Conservation (phyloP, 2,888 invertebrate genomes). For the Athalia rosae region DNA sequence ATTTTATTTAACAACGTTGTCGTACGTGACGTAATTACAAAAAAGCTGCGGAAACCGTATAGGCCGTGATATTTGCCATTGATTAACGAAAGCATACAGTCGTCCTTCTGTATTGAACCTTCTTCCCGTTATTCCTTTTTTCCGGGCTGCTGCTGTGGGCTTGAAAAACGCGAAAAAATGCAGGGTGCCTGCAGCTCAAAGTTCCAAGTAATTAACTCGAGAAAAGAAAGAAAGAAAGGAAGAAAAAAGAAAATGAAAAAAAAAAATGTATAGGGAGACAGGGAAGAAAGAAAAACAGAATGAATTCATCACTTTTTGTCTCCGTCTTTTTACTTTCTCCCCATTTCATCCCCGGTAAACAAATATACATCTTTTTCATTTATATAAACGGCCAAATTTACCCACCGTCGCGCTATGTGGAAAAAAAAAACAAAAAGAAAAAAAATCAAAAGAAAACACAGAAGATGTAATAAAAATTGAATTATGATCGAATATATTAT, state of each 20-base stretch:
- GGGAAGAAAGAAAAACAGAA: not conserved
- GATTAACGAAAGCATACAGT: conserved; percentile 5
- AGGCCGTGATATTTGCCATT: conserved; percentile 17
- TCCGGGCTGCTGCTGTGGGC: no score
- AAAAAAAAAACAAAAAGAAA: not conserved
- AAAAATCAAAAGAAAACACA: not conserved
- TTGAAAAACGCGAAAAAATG: no score
- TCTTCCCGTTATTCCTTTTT: no score
- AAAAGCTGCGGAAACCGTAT: not conserved
- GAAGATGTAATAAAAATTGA: not conserved
- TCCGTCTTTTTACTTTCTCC: not conserved
- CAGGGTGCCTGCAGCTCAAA: not conserved
- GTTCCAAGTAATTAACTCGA: not conserved
- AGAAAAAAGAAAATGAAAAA: not conserved
- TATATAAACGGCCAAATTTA: no score
- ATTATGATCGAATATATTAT: not conserved
- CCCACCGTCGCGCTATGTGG: no score
- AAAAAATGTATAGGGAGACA: not conserved
- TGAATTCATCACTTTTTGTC: not conserved
- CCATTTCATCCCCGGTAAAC: not conserved
- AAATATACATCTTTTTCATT: not conserved
- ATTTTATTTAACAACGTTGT: not conserved
- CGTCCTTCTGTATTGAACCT: no score
- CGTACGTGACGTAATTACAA: conserved; percentile 14
- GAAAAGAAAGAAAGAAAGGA: not conserved